Evolutionary conservation across 2,797 vertebrate species (phyloP).

Genomic region (Xiphorhynchus erythropygius): DNA sequence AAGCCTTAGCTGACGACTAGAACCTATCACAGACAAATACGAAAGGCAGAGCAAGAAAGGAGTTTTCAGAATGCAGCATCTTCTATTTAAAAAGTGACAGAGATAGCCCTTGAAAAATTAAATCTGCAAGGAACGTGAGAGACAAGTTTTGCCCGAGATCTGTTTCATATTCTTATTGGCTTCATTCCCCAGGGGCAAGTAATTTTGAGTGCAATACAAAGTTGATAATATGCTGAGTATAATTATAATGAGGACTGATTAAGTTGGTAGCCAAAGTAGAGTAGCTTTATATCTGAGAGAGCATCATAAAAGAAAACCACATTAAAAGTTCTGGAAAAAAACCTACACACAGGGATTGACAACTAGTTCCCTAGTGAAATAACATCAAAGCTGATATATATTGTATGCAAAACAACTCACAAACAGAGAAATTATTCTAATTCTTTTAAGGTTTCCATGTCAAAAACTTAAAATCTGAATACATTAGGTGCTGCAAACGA

Average conservation of each 20-base stretch:
- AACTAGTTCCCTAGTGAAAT: conserved; percentile 45
- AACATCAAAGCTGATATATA: conserved; percentile 50
- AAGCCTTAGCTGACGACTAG: not conserved
- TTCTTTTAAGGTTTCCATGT: conserved; percentile 57
- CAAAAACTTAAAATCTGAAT: conserved; percentile 54
- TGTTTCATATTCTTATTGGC: conserved; percentile 45
- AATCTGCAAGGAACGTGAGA: conserved; percentile 25
- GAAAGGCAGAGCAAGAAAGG: not conserved
- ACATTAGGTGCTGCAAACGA: conserved; percentile 20
- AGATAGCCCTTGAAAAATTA: conserved; percentile 21
- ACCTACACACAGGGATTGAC: conserved; percentile 16
- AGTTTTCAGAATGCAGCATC: not conserved
- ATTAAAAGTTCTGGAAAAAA: conserved; percentile 36
- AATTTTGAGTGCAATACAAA: conserved; percentile 56
- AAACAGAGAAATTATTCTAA: conserved; percentile 61
- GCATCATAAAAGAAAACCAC: conserved; percentile 55
- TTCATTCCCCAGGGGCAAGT: conserved; percentile 16
- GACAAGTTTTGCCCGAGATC: conserved; percentile 43
- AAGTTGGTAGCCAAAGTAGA: conserved; percentile 54
- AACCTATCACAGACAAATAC: not conserved
- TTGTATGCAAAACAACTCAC: conserved; percentile 56
- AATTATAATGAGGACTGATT: conserved; percentile 65
- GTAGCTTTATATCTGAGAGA: conserved; percentile 48
- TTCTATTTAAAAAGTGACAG: conserved; percentile 36
- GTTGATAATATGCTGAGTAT: conserved; percentile 49